A percentile compares a stretch with the other conserved stretches of the same genome.
phyloP scores from a whole-genome alignment of 2,888 invertebrate species.

The Automeris io region DNA sequence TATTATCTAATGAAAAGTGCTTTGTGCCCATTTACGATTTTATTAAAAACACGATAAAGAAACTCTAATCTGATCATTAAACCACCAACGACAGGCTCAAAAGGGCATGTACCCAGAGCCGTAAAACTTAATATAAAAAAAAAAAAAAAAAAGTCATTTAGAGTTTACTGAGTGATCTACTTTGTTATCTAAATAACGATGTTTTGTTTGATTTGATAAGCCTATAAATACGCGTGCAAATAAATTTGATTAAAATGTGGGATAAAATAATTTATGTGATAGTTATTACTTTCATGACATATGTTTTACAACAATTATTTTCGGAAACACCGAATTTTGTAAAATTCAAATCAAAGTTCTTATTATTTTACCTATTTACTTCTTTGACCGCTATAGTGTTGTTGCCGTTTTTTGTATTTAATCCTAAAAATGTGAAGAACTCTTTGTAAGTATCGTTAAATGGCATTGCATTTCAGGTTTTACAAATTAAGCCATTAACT shows the following conservation, averaged over 20 bases:
- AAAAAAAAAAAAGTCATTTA: too few species aligned
- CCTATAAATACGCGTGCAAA: not conserved
- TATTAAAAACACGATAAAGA: too few species aligned
- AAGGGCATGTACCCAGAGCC: too few species aligned
- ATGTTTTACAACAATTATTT: conserved; percentile 64
- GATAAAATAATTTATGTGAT: conserved; percentile 59
- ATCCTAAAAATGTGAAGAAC: conserved; percentile 73
- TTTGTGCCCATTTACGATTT: too few species aligned
- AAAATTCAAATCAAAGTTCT: conserved; percentile 70
- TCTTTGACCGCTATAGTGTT: conserved; percentile 59
- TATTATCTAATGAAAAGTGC: too few species aligned
- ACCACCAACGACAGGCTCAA: too few species aligned
- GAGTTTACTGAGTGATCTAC: too few species aligned
- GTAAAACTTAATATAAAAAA: too few species aligned
- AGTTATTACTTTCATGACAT: conserved; percentile 51
- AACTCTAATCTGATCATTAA: too few species aligned
- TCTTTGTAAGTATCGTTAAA: conserved; percentile 61
- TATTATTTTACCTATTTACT: conserved; percentile 63
- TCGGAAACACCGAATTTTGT: conserved; percentile 71
- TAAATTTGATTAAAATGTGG: conserved; percentile 41
- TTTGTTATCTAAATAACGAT: too few species aligned
- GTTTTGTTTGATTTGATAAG: not conserved
- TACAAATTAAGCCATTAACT: too few species aligned
- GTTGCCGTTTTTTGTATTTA: conserved; percentile 68
- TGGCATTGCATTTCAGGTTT: too few species aligned